These are phyloP conservation scores for Drosophila lutescens DNA, from an alignment of 2,888 invertebrate genomes.

Conservation along the genomic window DNA sequence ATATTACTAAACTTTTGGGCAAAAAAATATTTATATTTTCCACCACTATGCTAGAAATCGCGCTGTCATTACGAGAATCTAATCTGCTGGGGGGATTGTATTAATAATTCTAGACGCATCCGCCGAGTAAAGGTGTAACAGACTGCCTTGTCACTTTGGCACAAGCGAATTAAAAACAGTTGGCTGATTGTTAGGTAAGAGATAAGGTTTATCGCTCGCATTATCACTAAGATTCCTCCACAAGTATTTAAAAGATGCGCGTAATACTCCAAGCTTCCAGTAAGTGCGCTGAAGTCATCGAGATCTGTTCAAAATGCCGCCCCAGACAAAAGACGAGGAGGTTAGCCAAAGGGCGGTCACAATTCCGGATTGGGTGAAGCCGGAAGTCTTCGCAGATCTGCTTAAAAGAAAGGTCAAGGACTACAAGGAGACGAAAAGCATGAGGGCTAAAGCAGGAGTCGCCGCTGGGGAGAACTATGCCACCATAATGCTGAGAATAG, in stretches of 20 bases:
- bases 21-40: background rate
- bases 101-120: background rate
- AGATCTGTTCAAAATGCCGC: constrained; percentile 3
- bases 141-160: constrained; percentile 5
- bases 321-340: constrained; percentile 6
- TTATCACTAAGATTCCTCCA: too few relatives aligned
- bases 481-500: constrained; percentile 74
- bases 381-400: constrained; percentile 36
- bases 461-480: constrained; percentile 79
- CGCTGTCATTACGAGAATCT: constrained; percentile 5
- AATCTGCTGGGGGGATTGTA: constrained; percentile 3
- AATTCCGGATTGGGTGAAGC: constrained; percentile 46
- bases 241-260: constrained; percentile 13
- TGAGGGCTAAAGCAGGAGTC: constrained; percentile 56
- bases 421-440: constrained; percentile 44
- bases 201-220: constrained; percentile 15
- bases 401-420: constrained; percentile 31
- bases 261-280: background rate
- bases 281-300: background rate
- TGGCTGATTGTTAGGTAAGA: background rate
- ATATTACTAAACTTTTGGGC: background rate
- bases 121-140: background rate
- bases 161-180: background rate
- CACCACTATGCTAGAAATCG: background rate
- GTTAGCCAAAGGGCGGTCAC: background rate